phyloP scores from a whole-genome alignment of 2,797 vertebrate genomes.

The Chaunax sp. region DNA sequence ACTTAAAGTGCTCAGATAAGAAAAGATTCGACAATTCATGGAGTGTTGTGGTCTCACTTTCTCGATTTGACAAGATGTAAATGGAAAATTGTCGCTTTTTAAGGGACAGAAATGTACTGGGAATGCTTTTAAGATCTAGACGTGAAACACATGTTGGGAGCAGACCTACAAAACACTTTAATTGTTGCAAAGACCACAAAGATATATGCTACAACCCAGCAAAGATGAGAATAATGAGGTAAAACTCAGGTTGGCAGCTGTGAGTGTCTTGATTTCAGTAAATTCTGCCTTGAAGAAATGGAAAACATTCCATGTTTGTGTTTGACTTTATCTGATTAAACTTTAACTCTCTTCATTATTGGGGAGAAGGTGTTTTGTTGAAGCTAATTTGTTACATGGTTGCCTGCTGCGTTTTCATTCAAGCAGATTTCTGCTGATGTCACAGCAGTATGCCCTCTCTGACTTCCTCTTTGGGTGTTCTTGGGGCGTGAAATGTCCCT shows the following conservation, averaged over 20 bases:
- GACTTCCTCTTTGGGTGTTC: constrained; percentile 70
- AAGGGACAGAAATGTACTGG: constrained; percentile 17
- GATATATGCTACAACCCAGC: too few species aligned
- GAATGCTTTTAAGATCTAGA: constrained; percentile 24
- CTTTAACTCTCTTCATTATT: constrained; percentile 27
- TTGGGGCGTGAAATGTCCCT: constrained; percentile 74
- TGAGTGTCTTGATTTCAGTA: neutral
- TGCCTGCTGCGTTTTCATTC: constrained; percentile 63
- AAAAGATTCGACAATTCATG: constrained; percentile 24
- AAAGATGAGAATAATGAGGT: too few species aligned
- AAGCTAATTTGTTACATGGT: constrained; percentile 75
- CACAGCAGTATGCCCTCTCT: constrained; percentile 63
- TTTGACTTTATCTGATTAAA: constrained; percentile 20
- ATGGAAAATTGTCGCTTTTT: too few species aligned
- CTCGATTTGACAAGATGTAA: too few species aligned
- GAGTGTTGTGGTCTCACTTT: constrained; percentile 23
- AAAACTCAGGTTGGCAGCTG: too few species aligned
- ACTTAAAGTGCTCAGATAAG: constrained; percentile 3
- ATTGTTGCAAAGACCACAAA: constrained; percentile 14
- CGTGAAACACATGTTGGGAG: constrained; percentile 33
- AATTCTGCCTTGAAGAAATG: neutral
- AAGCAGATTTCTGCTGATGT: constrained; percentile 62
- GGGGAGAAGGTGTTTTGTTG: constrained; percentile 60
- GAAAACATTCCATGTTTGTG: neutral
- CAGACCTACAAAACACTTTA: constrained; percentile 31